Percentiles rank a stretch among this genome's conserved stretches.
These are phyloP conservation scores for Eulimnadia texana DNA, from an alignment of 1,140 invertebrate genomes.

Conservation along the genomic window DNA sequence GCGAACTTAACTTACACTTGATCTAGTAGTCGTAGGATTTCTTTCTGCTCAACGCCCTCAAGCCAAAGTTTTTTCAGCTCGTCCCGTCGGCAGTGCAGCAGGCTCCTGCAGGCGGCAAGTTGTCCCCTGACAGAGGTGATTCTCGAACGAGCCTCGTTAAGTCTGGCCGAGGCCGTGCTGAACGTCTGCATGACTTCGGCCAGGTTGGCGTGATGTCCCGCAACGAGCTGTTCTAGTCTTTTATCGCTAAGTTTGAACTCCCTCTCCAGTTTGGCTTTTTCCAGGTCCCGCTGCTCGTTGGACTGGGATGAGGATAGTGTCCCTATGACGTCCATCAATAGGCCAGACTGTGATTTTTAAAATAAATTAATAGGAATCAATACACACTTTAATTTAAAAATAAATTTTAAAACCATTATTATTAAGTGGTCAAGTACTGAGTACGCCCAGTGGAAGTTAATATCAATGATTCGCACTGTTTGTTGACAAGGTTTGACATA, in stretches of 20 bases:
- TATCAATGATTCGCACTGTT: too few relatives aligned
- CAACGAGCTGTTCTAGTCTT: slow-evolving; percentile 71
- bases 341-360: slow-evolving; percentile 50
- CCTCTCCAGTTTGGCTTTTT: slow-evolving; percentile 82
- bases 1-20: slow-evolving; percentile 53
- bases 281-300: slow-evolving; percentile 83
- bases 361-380: background rate
- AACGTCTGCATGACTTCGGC: slow-evolving; percentile 77
- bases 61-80: slow-evolving; percentile 85
- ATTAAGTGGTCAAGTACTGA: too few relatives aligned
- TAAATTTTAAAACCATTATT: too few relatives aligned
- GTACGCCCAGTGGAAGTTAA: too few relatives aligned
- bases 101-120: slow-evolving; percentile 71
- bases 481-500: background rate
- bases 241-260: slow-evolving; percentile 84
- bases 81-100: slow-evolving; percentile 78
- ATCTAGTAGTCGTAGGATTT: slow-evolving; percentile 68
- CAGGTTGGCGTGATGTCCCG: slow-evolving; percentile 72
- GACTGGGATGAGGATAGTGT: slow-evolving; percentile 83
- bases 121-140: slow-evolving; percentile 75
- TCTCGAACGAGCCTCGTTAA: slow-evolving; percentile 63
- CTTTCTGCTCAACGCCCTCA: slow-evolving; percentile 83
- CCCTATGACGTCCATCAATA: slow-evolving; percentile 83
- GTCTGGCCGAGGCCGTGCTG: slow-evolving; percentile 55
- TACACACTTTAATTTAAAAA: too few relatives aligned